These are phyloP conservation scores for Bovichtus diacanthus DNA, from an alignment of 2,797 vertebrate genomes.

Conservation along the genomic window DNA sequence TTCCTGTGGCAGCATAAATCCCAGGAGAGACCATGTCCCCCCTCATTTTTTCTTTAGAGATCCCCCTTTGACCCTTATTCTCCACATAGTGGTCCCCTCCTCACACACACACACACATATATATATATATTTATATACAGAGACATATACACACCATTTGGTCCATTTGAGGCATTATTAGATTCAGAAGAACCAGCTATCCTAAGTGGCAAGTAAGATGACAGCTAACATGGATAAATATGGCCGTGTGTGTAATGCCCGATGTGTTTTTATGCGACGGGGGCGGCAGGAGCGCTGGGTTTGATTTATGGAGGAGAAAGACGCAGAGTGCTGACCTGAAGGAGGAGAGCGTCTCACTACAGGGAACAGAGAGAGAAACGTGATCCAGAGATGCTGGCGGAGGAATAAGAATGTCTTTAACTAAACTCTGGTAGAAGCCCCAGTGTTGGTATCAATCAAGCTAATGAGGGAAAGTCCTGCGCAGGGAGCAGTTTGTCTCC, in stretches of 20 bases:
- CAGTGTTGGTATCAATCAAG: constrained; percentile 29
- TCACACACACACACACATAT: neutral
- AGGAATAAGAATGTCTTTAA: constrained; percentile 14
- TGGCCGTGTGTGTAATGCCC: constrained; percentile 21
- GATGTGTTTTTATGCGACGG: constrained; percentile 36
- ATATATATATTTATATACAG: neutral
- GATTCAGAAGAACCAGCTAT: constrained; percentile 63
- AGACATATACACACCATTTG: constrained; percentile 1
- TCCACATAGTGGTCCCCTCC: constrained; percentile 15
- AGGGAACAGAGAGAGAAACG: neutral
- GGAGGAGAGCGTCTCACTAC: constrained; percentile 28
- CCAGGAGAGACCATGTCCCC: constrained; percentile 23
- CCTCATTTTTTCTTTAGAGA: constrained; percentile 30
- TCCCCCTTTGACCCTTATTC: constrained; percentile 61
- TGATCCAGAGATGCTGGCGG: constrained; percentile 18
- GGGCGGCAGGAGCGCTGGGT: neutral
- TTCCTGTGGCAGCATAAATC: constrained; percentile 51
- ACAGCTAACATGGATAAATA: constrained; percentile 61
- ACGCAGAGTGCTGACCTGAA: constrained; percentile 37
- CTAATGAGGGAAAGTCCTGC: constrained; percentile 33
- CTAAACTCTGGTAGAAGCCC: constrained; percentile 7
- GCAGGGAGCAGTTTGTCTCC: constrained; percentile 19
- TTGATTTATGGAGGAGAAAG: constrained; percentile 54
- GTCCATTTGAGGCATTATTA: constrained; percentile 52
- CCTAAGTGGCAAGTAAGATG: constrained; percentile 53